Conservation (phyloP, 2,113 vertebrate genomes). For the Irena cyanogastra region DNA sequence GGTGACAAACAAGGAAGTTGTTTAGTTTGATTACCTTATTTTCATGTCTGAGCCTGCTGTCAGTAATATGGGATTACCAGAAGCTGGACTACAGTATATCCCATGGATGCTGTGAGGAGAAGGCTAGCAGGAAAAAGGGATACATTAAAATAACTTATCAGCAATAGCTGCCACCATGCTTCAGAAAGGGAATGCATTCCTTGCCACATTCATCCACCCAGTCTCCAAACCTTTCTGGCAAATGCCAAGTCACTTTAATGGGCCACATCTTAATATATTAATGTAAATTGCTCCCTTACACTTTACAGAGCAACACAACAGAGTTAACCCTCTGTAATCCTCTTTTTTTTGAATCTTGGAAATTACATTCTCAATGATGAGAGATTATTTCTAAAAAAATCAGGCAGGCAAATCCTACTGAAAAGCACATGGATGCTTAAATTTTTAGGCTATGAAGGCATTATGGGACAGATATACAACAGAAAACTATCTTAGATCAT, state of each 20-base stretch:
- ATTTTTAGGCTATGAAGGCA: neutral
- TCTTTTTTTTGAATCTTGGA: neutral
- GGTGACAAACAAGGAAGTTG: neutral
- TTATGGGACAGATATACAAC: neutral
- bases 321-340: neutral
- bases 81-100: conserved; percentile 96
- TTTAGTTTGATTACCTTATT: conserved; percentile 81
- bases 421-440: neutral
- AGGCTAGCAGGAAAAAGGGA: conserved; percentile 69
- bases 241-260: neutral
- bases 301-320: neutral
- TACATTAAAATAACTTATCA: neutral
- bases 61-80: conserved; percentile 94
- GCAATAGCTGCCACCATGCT: neutral
- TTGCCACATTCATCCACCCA: neutral
- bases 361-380: neutral
- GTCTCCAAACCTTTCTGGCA: neutral
- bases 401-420: neutral
- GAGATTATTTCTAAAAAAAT: neutral
- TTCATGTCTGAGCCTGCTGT: conserved; percentile 99
- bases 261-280: neutral
- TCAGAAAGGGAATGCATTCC: neutral
- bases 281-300: neutral
- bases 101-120: conserved; percentile 93
- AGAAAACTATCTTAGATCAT: neutral